Evolutionary conservation across 2,113 vertebrate genomes (phyloP), one percentile per base, ranked within the genome.

Genomic region (Loxodonta africana): DNA sequence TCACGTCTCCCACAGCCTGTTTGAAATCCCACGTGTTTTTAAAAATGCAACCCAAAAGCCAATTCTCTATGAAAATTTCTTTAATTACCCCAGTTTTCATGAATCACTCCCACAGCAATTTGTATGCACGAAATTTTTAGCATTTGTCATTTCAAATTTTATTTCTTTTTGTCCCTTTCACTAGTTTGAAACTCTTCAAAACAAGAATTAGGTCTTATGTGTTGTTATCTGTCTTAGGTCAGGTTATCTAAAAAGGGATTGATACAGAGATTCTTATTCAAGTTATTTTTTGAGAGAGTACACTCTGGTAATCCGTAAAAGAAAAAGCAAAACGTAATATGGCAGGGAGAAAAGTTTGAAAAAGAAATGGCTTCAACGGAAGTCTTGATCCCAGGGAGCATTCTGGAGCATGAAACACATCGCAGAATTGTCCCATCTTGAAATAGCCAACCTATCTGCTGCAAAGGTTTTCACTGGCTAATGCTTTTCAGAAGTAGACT

Each of bases 11-110:
- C 62, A 83, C 44, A 63, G 41, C 65, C 30, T 82, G 60, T 80
- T 67, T 85, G 65, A 80, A 95, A 83, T 97, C 78, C 41, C 63
- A 46, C 23, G 78, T 53, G 53, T 80, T 28, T 80, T 88, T 88
- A 65, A 88, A n/a, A 67, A 74, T 44, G 57, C 46, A 41, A 30
- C 46, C 44, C 83, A 65, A 78, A 53, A 23, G 69, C 26, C 63
- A 83, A 46, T 63, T 91, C 25, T 80, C 46, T n/a, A 20, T 28
- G 37, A 88, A 87, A 73, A 53, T 5, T 26, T 46, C 21, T n/a
- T 44, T 37, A 21, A 78, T 87, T 83, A 63, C 6, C 2, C 41
- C 21, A 28, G 5, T 57, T 74, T 53, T 91, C 63, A 67, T 28
- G 12, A 84, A 53, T 86, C 26, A 53, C 33, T 20, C 41, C 74